phyloP scores from a whole-genome alignment of 92 coral and sea anemone genomes.

The Porites rus region DNA sequence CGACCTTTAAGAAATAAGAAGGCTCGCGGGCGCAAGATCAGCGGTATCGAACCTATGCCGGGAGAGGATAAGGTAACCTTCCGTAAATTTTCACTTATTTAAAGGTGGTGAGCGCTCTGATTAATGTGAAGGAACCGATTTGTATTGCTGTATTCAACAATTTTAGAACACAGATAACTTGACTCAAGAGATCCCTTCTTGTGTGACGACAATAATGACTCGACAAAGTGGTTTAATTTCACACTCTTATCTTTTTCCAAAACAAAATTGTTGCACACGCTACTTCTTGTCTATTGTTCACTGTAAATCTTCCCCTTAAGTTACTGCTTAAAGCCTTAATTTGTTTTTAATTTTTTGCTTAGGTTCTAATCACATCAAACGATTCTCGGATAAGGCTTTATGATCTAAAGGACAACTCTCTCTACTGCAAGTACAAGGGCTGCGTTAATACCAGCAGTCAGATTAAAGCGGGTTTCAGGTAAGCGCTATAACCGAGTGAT shows the following conservation, averaged over 20 bases:
- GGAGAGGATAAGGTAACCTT: constrained; percentile 93
- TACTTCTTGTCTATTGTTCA: too few species aligned
- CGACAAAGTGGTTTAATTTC: too few species aligned
- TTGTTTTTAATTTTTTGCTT: background rate
- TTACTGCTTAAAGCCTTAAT: background rate
- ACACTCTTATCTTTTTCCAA: background rate
- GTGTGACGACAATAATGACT: too few species aligned
- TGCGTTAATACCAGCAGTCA: constrained; percentile 96
- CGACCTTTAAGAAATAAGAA: constrained; percentile 88
- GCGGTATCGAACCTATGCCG: constrained; percentile 99
- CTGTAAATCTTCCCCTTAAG: background rate
- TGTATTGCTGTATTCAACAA: too few species aligned
- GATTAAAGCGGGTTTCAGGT: constrained; percentile 98
- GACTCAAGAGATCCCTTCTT: too few species aligned
- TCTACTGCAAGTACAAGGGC: constrained; percentile 97
- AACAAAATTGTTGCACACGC: background rate
- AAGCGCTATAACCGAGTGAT: background rate
- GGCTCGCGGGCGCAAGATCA: constrained; percentile 93
- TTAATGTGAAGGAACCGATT: too few species aligned
- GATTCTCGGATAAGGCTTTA: constrained; percentile 97
- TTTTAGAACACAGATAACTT: too few species aligned
- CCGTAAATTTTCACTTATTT: background rate
- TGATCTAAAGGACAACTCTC: constrained; percentile 95
- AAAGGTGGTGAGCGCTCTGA: too few species aligned
- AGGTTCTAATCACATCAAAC: constrained; percentile 97